Evolutionary conservation across 2,113 vertebrate genomes (phyloP), one percentile per base, ranked within the genome.

Genomic region (Cyprinodon tularosa): DNA sequence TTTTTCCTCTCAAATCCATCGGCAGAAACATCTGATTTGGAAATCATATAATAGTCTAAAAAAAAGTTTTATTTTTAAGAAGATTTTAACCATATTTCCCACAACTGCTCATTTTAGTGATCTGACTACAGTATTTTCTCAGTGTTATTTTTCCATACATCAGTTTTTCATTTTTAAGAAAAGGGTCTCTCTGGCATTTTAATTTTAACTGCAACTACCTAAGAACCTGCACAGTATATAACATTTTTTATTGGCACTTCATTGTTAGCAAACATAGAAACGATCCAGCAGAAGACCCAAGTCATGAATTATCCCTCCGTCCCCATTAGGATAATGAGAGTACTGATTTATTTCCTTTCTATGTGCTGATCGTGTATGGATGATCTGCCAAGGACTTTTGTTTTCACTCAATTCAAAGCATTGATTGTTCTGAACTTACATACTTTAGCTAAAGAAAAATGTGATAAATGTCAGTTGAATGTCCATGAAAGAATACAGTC

Each of bases 361-460:
- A 70, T 45, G 14, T 44, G 15, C 17, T 66, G n/a, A 72, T 72
- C 36, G 57, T 57, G n/a, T 80, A 60, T 36, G 39, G 47, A 63
- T 67, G 75, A 0, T 0, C 66, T 80, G 85, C 76, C 78, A 80
- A 75, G 70, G 63, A 72, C 61, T 72, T 80, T 77, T 37, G 50
- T 39, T 74, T 62, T 68, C 63, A 68, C 29, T 13, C 11, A 71
- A 72, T 65, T 84, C 61, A 39, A 79, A 87, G 60, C 66, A 71
- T 75, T 37, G 38, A 71, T 82, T 74, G 62, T 59, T 63, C 37
- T 63, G 20, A 77, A 77, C 78, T 65, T 12, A 59, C 67, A 53
- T 15, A 39, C 47, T 66, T 64, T 76, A 77, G 61, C 73, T 11
- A 44, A 38, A 20, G 62, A 59, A 38, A 39, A 72, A 69, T 29